Evolutionary conservation across 1,140 invertebrate genomes (phyloP).

Genomic region (Globodera rostochiensis): DNA sequence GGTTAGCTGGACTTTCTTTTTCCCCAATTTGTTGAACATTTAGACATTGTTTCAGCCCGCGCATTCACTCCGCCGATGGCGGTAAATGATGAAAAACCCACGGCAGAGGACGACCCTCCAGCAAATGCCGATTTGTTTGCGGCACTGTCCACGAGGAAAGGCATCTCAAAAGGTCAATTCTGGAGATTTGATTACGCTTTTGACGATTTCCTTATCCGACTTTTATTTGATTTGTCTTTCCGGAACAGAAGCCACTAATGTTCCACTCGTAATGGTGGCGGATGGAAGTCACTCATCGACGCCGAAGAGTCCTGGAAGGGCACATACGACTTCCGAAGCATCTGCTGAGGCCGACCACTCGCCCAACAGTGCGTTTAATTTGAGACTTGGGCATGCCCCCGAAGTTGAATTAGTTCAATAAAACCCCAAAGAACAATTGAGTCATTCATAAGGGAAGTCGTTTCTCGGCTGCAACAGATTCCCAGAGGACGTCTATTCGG

Average conservation of each 20-base stretch:
- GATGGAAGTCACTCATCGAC: neutral
- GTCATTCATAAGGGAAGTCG: neutral
- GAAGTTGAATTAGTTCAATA: neutral
- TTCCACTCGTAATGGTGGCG: neutral
- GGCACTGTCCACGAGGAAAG: neutral
- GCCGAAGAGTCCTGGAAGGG: neutral
- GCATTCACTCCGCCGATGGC: neutral
- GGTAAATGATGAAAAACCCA: neutral
- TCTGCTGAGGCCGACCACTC: neutral
- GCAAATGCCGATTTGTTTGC: neutral
- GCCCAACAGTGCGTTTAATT: neutral
- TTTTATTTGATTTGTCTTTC: no score
- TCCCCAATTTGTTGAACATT: no score
- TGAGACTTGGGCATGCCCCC: neutral
- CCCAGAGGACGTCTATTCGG: slow-evolving; percentile 1
- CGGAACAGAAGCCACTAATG: neutral
- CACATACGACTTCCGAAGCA: neutral
- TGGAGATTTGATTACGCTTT: neutral
- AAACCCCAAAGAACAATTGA: neutral
- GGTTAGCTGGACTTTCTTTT: no score
- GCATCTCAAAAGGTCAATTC: neutral
- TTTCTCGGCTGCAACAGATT: neutral
- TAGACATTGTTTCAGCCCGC: no score
- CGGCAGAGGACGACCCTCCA: neutral
- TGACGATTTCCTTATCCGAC: no score